Conservation (phyloP, 2,888 invertebrate species). For the Deilephila elpenor region DNA sequence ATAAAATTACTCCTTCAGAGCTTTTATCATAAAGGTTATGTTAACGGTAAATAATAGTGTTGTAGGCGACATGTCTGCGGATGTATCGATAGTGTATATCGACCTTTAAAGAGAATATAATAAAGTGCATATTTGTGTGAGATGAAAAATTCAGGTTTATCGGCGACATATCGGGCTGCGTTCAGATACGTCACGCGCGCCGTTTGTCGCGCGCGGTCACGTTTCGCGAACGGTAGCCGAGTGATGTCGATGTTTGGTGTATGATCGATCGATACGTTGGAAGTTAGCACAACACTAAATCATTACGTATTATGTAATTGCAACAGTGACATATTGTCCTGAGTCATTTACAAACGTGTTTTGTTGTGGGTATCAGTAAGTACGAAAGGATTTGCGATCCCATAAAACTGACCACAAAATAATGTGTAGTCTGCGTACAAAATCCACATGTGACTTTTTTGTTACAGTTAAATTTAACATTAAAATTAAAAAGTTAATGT, state of each 20-base stretch:
- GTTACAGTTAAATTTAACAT: too few relatives aligned
- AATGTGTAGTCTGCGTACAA: too few relatives aligned
- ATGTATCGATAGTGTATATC: slow-evolving; percentile 33
- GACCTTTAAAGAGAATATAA: slow-evolving; percentile 33
- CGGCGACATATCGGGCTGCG: slow-evolving; percentile 71
- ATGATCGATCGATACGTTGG: slow-evolving; percentile 31
- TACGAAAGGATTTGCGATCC: too few relatives aligned
- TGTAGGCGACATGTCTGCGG: slow-evolving; percentile 37
- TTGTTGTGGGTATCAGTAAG: too few relatives aligned
- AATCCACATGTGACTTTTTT: too few relatives aligned
- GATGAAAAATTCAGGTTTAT: slow-evolving; percentile 47
- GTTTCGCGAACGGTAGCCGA: slow-evolving; percentile 74
- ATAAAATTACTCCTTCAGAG: slow-evolving; percentile 25
- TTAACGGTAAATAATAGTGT: slow-evolving; percentile 30
- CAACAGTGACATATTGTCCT: neutral
- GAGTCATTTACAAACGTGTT: too few relatives aligned
- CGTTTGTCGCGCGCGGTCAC: slow-evolving; percentile 78
- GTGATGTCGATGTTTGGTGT: slow-evolving; percentile 52
- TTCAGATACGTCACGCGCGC: slow-evolving; percentile 76
- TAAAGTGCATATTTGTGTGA: slow-evolving; percentile 50
- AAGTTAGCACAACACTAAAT: neutral
- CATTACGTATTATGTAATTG: neutral
- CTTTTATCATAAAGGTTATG: slow-evolving; percentile 28
- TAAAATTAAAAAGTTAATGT: too few relatives aligned
- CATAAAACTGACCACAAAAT: too few relatives aligned